Evolutionary conservation across 1,140 invertebrate genomes (phyloP), one percentile per base, ranked within the genome.

Genomic region (Zaprionus vittiger): DNA sequence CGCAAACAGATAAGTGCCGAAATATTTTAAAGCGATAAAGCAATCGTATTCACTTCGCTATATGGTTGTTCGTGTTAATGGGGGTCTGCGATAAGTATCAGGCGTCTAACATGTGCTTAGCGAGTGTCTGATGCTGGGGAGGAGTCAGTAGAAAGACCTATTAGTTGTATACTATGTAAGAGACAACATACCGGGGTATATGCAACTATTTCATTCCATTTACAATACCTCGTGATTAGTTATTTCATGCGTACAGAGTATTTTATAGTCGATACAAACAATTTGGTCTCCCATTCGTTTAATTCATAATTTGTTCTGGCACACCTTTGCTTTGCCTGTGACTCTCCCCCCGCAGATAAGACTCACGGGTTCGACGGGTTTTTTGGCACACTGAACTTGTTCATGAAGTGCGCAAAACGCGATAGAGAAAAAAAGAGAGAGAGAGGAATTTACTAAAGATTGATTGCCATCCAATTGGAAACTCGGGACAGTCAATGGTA

Each of bases 371-470:
- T 64, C 64, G 20, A 47, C 65, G 54, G 68, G 28, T 86, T 74
- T 71, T 47, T 55, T 87, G 80, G 80, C 83, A 83, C 80, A 87
- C 62, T 86, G 80, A 83, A 87, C 83, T 77, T 56, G 44, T 59
- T 52, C 37, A 47, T n/a, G 60, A 72, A 72, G 47, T 77, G 74
- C 74, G 74, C 69, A 72, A 65, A 47, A 17, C 2, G 38, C 41
- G 41, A 47, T 17, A 47, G 41, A 47, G 37, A 38, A 34, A 57
- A 26, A 47, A 34, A 57, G 37, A 47, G 61, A 61, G 60, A 44
- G 17, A 49, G 12, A 38, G 28, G 56, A 72, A 60, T 61, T 55
- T 17, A 52, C 38, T n/a, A 56, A 41, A 61, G 62, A 73, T 73
- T 55, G 47, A 66, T 77, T 62, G 56, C 2, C 22, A 26, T 55